Evolutionary conservation across 2,113 vertebrate genomes (phyloP).

Genomic region (Stegostoma tigrinum): DNA sequence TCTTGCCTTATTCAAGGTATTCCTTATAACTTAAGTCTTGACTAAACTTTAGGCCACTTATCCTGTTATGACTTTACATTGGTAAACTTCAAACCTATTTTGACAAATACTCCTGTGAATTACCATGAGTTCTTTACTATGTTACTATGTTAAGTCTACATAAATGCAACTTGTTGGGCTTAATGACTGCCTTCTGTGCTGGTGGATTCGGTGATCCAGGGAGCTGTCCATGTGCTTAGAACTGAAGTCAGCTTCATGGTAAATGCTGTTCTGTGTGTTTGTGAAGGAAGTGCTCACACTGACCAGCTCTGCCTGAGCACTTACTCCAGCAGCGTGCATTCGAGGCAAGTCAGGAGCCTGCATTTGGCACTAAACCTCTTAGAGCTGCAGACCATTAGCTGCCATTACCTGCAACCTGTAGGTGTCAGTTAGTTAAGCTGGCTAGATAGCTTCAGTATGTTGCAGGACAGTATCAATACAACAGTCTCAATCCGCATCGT

Average conservation of each 20-base stretch:
- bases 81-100: background rate
- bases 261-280: background rate
- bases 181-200: no score
- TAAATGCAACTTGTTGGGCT: no score
- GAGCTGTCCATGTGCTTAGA: background rate
- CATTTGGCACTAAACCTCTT: background rate
- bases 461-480: no score
- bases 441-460: no score
- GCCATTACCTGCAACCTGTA: background rate
- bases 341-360: background rate
- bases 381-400: no score
- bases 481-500: no score
- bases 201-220: no score
- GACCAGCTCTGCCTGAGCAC: background rate
- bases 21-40: background rate
- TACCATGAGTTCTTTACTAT: no score
- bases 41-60: background rate
- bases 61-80: background rate
- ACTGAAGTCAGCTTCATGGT: background rate
- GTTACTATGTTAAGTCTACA: no score
- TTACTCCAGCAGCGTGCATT: background rate
- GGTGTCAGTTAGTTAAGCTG: no score
- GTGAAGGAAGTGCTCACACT: background rate
- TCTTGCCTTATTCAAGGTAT: no score
- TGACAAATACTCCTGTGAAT: background rate